Base-by-base conservation (phyloP, 64 coral and sea anemone species). In the Stylophora pistillata region DNA sequence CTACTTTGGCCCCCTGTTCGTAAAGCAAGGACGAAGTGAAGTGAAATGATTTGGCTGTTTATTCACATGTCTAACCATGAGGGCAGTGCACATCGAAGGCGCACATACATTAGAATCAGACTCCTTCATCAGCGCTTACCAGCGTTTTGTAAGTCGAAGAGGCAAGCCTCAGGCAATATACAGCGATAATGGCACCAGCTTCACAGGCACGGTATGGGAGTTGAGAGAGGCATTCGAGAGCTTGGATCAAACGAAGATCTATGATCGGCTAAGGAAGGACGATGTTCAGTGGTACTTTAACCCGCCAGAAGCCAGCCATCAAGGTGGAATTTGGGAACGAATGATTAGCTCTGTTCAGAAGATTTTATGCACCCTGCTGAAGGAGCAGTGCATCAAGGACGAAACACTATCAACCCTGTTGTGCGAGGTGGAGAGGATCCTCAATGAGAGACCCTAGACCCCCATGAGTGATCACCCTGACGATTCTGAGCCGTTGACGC, bases 61-160 rank as follows among this genome's bases (percentile, higher is more conserved):
- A n/a, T n/a, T n/a, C n/a, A 84, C 89, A 37, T 84, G 69, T 73
- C 59, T 84, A 13, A n/a, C 64, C 32, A 55, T 52, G 47, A 74
- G 89, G 15, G 89, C 78, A 21, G 55, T 90, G 10, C 78, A 90
- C 69, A 90, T 89, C 13, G 89, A 91, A 58, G 78, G 83, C 9
- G 59, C 69, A 0, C 61, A 65, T 4, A 66, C 74, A 34, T 56
- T 91, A 15, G 31, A 75, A 13, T 31, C 89, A 17, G 76, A 80
- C 34, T 78, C 78, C 12, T 84, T 82, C 31, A 77, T 76, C 25
- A 58, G 75, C 12, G 81, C 82, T 4, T 58, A 86, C 13, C 69
- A 34, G 12, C 60, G 90, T 21, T 92, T 92, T 71, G 82, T 86
- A 3, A 87, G 82, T 53, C 9, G 31, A 10, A 30, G 74, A 47